These are phyloP conservation scores for Malurus alboscapulatus DNA, from an alignment of 2,113 vertebrate genomes.

Conservation along the genomic window DNA sequence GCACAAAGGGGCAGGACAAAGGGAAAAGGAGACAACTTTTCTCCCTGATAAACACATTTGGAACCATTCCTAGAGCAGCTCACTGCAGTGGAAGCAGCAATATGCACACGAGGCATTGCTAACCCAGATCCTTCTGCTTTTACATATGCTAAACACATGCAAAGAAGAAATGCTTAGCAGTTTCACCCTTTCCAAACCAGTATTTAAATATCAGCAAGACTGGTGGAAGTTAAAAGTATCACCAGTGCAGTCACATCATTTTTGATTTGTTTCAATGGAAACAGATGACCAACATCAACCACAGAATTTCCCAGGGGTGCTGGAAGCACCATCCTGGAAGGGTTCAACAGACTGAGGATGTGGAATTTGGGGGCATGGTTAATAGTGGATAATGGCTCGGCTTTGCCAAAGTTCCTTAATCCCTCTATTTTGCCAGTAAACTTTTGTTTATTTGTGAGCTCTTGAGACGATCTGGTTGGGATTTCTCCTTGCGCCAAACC, in stretches of 20 bases:
- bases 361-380: neutral
- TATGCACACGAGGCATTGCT: neutral
- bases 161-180: neutral
- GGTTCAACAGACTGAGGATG: neutral
- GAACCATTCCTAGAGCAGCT: neutral
- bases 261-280: neutral
- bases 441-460: neutral
- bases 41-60: neutral
- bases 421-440: neutral
- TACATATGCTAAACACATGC: neutral
- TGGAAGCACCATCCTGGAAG: neutral
- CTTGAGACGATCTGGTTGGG: neutral
- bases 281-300: neutral
- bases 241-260: neutral
- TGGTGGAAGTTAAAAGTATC: neutral
- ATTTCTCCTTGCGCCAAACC: accelerated
- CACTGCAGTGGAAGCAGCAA: neutral
- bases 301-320: neutral
- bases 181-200: neutral
- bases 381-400: neutral
- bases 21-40: neutral
- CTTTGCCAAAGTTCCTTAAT: neutral
- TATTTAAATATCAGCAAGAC: neutral
- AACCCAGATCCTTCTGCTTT: slow-evolving; percentile 12
- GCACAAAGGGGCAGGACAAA: neutral